Percentiles rank a stretch among this genome's conserved stretches.
Evolutionary conservation across 2,888 invertebrate genomes (phyloP).

Genomic region (Pyrochroa serraticornis): DNA sequence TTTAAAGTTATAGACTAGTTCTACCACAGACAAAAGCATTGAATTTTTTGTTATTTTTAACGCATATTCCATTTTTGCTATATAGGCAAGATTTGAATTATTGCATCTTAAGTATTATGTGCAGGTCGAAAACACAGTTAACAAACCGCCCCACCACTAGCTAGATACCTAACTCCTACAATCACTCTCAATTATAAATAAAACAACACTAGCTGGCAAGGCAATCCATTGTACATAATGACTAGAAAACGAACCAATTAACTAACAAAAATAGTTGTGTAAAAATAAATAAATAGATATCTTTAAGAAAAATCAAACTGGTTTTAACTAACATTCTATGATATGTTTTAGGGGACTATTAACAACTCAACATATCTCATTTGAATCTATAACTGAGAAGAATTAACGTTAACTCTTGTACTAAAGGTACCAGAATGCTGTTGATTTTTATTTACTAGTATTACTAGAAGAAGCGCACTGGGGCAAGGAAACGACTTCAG

Average conservation of each 20-base stretch:
- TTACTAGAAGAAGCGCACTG: slow-evolving; percentile 36
- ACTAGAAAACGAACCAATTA: too few species aligned
- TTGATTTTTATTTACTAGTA: slow-evolving; percentile 26
- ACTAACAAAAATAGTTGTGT: neutral
- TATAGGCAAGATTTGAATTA: slow-evolving; percentile 23
- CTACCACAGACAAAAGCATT: slow-evolving; percentile 37
- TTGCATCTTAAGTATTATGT: slow-evolving; percentile 22
- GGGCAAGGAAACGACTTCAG: slow-evolving; percentile 59
- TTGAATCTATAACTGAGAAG: neutral
- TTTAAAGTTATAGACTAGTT: slow-evolving; percentile 41
- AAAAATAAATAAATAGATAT: slow-evolving; percentile 24
- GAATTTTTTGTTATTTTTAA: slow-evolving; percentile 8
- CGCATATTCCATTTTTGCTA: slow-evolving; percentile 6
- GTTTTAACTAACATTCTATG: slow-evolving; percentile 3
- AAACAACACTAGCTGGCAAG: too few species aligned
- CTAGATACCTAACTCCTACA: too few species aligned
- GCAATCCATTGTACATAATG: too few species aligned
- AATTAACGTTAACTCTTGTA: slow-evolving; percentile 13
- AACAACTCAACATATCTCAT: slow-evolving; percentile 7
- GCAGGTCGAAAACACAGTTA: too few species aligned
- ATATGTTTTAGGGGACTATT: slow-evolving; percentile 17
- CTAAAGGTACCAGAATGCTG: neutral
- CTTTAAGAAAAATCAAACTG: slow-evolving; percentile 9
- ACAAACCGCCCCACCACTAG: too few species aligned
- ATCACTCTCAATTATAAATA: too few species aligned